Evolutionary conservation across 2,113 vertebrate species (phyloP).

Genomic region (Equus quagga): DNA sequence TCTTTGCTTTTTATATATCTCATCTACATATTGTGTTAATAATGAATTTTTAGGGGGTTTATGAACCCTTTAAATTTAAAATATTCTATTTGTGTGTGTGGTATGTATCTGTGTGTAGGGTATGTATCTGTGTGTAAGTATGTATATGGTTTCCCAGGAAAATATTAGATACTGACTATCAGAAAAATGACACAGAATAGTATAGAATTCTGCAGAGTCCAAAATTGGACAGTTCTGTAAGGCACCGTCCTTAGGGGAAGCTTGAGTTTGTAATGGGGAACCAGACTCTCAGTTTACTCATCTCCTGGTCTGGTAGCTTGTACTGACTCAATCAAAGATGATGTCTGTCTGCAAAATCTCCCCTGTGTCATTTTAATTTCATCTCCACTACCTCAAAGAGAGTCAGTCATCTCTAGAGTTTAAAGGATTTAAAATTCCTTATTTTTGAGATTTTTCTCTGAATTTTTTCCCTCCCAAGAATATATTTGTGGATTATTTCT

Average conservation of each 20-base stretch:
- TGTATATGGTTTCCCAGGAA: neutral
- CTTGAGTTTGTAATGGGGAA: neutral
- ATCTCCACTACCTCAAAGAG: neutral
- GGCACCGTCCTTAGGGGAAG: neutral
- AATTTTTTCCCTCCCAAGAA: neutral
- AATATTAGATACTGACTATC: neutral
- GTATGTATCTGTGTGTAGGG: neutral
- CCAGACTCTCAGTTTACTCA: neutral
- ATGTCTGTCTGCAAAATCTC: neutral
- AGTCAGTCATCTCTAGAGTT: neutral
- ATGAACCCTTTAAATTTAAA: neutral
- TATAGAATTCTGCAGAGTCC: neutral
- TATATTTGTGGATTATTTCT: neutral
- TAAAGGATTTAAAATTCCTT: slow-evolving; percentile 20
- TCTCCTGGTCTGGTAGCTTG: neutral
- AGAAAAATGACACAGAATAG: neutral
- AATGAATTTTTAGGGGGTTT: neutral
- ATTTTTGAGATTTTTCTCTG: neutral
- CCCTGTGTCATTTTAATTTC: neutral
- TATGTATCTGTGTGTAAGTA: neutral
- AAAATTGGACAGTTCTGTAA: neutral
- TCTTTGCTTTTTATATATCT: neutral
- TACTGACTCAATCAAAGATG: neutral
- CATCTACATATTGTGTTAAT: neutral
- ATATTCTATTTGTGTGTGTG: neutral